Evolutionary conservation across 2,797 vertebrate genomes (phyloP).

Genomic region (Melanotaenia maccullochi): DNA sequence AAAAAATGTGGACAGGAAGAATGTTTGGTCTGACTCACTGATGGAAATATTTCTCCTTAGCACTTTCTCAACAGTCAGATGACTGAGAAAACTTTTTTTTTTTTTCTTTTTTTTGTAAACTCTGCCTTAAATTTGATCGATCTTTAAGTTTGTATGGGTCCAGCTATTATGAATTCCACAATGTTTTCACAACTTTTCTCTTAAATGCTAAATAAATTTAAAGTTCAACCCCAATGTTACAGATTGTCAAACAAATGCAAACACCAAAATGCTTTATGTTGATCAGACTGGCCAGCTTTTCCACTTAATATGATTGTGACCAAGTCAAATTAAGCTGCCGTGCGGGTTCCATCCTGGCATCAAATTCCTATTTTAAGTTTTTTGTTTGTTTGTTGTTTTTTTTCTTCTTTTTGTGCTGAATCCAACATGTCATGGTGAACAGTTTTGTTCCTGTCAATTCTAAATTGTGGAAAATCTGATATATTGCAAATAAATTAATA

Average conservation of each 20-base stretch:
- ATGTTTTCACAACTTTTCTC: constrained; percentile 57
- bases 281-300: constrained; percentile 17
- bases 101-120: constrained; percentile 48
- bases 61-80: constrained; percentile 74
- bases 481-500: constrained; percentile 81
- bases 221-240: constrained; percentile 51
- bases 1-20: constrained; percentile 63
- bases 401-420: constrained; percentile 69
- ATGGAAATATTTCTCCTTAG: constrained; percentile 68
- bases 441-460: constrained; percentile 82
- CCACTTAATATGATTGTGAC: constrained; percentile 20
- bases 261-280: constrained; percentile 38
- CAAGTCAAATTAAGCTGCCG: constrained; percentile 16
- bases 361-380: background rate
- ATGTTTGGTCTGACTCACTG: constrained; percentile 70
- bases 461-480: constrained; percentile 83
- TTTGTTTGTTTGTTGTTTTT: background rate
- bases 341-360: constrained; percentile 16
- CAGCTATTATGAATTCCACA: constrained; percentile 53
- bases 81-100: constrained; percentile 56
- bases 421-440: constrained; percentile 79
- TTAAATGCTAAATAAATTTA: constrained; percentile 42
- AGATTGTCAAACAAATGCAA: constrained; percentile 40
- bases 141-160: constrained; percentile 70
- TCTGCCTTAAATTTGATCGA: constrained; percentile 79